Base-by-base conservation (phyloP, 2,113 vertebrate genomes). In the Notothenia rossii region DNA sequence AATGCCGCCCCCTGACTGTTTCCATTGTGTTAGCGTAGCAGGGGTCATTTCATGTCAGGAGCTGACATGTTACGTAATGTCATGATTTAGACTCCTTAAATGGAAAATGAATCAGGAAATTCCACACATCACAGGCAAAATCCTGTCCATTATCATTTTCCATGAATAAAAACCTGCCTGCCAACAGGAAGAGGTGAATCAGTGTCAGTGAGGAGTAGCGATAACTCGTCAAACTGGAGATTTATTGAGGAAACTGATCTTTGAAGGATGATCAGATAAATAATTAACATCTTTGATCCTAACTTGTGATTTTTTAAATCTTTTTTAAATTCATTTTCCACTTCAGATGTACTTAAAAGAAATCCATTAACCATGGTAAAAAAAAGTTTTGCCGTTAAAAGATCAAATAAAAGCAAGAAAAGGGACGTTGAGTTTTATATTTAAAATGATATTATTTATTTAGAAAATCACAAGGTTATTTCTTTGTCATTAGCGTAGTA, bases 31-130 rank as follows among this genome's bases (percentile, higher is more conserved):
- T 86, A 14, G 45, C 65, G 45, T 64, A 48, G 77, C 62, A 62
- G 67, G 70, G 84, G 77, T 78, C 83, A 48, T 77, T 61, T 79
- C 43, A 66, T 84, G 73, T 87, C 75, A 86, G 59, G 33, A 56
- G 48, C 65, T 77, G 82, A 50, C 77, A 64, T 22, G 78, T 91
- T 93, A 86, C 62, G 12, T 73, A 90, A 92, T 65, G 48, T 58
- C 25, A 18, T 54, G 51, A 85, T 72, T 90, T 83, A 83, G 61
- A 60, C 61, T 67, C 50, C 51, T 56, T 49, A 18, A 51, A 15
- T 85, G 84, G 86, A 88, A 92, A 90, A 62, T 69, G 40, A 74
- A 69, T 62, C 59, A 73, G 87, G 70, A 90, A 79, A 75, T 86
- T 64, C 56, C 36, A 50, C 61, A 83, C 36, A 75, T 65, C 25